A percentile compares a stretch with the other conserved stretches of the same genome.
These are phyloP conservation scores for Perca schrenkii DNA, from an alignment of 2,113 vertebrate genomes.

Conservation along the genomic window DNA sequence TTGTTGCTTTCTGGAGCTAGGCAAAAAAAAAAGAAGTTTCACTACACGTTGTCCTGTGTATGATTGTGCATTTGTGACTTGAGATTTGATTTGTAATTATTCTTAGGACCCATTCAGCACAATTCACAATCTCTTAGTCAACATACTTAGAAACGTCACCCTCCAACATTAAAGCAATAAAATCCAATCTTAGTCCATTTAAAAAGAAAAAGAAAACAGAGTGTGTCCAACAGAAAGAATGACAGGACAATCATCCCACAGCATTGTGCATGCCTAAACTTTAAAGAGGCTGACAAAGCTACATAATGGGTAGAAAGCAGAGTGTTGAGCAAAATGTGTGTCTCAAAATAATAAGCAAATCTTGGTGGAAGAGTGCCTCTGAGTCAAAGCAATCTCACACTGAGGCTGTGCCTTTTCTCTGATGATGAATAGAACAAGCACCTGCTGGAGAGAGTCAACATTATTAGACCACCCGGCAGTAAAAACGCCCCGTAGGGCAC, in stretches of 20 bases:
- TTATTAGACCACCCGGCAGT: conserved; percentile 27
- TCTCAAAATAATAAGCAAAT: conserved; percentile 18
- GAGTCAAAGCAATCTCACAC: conserved; percentile 33
- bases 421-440: conserved; percentile 42
- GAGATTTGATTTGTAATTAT: not conserved
- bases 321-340: conserved; percentile 24
- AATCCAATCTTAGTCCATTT: not conserved
- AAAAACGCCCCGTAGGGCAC: conserved; percentile 8
- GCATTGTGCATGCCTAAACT: not conserved
- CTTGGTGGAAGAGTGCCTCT: conserved; percentile 20
- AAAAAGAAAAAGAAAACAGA: not conserved
- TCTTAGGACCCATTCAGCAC: not conserved
- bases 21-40: too few species aligned
- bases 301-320: conserved; percentile 23
- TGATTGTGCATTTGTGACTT: not conserved
- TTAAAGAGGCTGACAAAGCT: conserved; percentile 10
- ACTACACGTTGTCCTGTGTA: not conserved
- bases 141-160: not conserved
- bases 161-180: not conserved
- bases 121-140: not conserved
- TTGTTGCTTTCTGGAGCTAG: too few species aligned
- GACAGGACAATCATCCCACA: not conserved
- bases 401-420: conserved; percentile 47
- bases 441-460: conserved; percentile 48
- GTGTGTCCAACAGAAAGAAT: not conserved